These are phyloP conservation scores for Drosophila fulvimacula DNA, from an alignment of 2,888 invertebrate genomes.

Conservation along the genomic window DNA sequence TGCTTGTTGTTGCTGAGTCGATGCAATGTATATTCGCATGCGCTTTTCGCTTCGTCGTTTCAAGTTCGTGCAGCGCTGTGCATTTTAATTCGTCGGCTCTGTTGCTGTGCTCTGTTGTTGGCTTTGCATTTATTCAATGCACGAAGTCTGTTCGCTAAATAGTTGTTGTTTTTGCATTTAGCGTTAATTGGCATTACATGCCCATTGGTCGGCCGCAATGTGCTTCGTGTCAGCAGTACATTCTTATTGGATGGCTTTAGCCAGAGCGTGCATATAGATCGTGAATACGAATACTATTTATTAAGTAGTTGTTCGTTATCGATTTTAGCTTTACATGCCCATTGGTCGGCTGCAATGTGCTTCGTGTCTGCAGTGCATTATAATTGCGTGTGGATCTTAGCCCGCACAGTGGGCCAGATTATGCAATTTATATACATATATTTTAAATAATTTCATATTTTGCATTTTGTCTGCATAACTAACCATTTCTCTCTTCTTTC, in stretches of 20 bases:
- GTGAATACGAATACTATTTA: neutral
- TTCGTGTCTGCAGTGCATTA: slow-evolving; percentile 1
- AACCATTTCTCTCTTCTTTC: slow-evolving; percentile 22
- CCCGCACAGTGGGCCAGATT: neutral
- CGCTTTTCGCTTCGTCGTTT: slow-evolving; percentile 58
- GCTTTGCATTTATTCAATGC: slow-evolving; percentile 23
- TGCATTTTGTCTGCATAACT: neutral
- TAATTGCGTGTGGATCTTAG: slow-evolving; percentile 1
- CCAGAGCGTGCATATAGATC: neutral
- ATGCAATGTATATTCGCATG: slow-evolving; percentile 68
- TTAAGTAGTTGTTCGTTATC: too few relatives aligned
- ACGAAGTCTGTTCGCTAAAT: slow-evolving; percentile 49
- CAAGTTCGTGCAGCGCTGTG: slow-evolving; percentile 61
- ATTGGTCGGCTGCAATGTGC: slow-evolving; percentile 8
- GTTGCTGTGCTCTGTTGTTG: slow-evolving; percentile 4
- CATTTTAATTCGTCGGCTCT: slow-evolving; percentile 68
- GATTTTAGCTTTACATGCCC: neutral
- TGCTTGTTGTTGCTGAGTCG: slow-evolving; percentile 27
- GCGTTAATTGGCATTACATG: slow-evolving; percentile 11
- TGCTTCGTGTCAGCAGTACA: slow-evolving; percentile 6
- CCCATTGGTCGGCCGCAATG: slow-evolving; percentile 10
- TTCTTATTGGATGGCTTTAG: slow-evolving; percentile 2
- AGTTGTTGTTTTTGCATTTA: slow-evolving; percentile 12
- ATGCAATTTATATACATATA: neutral
- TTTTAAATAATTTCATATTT: neutral